Conservation (phyloP, 2,797 vertebrate species). For the Capromys pilorides region DNA sequence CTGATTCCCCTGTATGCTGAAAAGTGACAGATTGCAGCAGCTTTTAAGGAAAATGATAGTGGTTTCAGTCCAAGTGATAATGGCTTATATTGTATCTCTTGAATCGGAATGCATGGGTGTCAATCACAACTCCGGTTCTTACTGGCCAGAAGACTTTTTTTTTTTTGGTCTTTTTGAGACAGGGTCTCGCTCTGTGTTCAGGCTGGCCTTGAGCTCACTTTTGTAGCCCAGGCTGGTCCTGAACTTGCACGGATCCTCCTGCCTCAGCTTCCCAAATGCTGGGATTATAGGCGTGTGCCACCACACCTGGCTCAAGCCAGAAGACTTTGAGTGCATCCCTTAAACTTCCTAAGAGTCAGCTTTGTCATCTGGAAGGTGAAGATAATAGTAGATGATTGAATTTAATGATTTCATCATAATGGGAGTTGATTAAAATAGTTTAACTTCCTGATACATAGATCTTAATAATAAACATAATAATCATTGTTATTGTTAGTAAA, state of each 20-base stretch:
- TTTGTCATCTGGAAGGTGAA: conserved; percentile 42
- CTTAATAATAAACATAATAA: neutral
- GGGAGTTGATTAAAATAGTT: conserved; percentile 13
- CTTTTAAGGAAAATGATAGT: conserved; percentile 40
- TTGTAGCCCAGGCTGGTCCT: no score
- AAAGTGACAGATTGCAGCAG: neutral
- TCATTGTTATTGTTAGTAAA: neutral
- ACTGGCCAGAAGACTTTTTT: neutral
- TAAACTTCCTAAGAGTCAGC: conserved; percentile 8
- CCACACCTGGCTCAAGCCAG: no score
- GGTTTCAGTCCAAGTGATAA: neutral
- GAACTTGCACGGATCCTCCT: no score
- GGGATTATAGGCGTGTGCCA: no score
- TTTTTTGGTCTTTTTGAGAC: no score
- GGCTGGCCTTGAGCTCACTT: no score
- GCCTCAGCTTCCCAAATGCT: no score
- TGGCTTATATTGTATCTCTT: neutral
- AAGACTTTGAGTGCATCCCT: neutral
- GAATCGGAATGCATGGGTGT: neutral
- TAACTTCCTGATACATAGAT: neutral
- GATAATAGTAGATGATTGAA: neutral
- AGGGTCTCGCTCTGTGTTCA: no score
- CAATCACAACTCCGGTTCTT: neutral
- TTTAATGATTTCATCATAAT: neutral
- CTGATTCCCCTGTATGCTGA: conserved; percentile 22